Percentiles rank a stretch among this genome's conserved stretches.
phyloP scores from a whole-genome alignment of 2,888 invertebrate species.

The Tethea ocularis region DNA sequence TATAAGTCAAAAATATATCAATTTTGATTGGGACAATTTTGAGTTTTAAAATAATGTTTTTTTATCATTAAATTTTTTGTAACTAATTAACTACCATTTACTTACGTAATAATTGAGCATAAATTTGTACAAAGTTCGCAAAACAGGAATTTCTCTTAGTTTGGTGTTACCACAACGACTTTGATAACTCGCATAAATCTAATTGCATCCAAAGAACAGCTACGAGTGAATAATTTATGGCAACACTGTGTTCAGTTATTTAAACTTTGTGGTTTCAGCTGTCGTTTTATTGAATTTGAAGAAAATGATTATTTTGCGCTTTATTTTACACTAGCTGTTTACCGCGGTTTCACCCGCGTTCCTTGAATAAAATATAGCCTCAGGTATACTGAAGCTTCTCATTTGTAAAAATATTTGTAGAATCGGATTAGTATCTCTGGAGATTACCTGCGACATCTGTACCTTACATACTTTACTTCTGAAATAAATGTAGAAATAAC shows the following conservation, averaged over 20 bases:
- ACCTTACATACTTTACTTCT: no score
- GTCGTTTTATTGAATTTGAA: neutral
- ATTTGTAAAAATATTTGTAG: no score
- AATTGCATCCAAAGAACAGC: conserved; percentile 34
- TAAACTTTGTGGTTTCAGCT: neutral
- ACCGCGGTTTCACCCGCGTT: no score
- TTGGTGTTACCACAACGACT: conserved; percentile 25
- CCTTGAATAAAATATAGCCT: no score
- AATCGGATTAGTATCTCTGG: no score
- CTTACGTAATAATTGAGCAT: neutral
- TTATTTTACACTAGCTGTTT: no score
- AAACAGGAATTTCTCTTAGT: conserved; percentile 5
- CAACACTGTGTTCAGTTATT: conserved; percentile 13
- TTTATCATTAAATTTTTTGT: neutral
- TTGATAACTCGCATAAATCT: conserved; percentile 40
- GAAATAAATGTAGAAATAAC: no score
- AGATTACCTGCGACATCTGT: no score
- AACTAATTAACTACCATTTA: neutral
- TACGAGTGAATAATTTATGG: conserved; percentile 38
- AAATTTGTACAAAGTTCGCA: neutral
- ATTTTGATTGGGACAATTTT: no score
- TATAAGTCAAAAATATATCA: no score
- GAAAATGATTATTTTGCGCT: no score
- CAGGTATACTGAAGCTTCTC: no score
- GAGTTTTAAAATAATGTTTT: neutral